Evolutionary conservation across 2,113 vertebrate genomes (phyloP).

Genomic region (Aptenodytes forsteri): DNA sequence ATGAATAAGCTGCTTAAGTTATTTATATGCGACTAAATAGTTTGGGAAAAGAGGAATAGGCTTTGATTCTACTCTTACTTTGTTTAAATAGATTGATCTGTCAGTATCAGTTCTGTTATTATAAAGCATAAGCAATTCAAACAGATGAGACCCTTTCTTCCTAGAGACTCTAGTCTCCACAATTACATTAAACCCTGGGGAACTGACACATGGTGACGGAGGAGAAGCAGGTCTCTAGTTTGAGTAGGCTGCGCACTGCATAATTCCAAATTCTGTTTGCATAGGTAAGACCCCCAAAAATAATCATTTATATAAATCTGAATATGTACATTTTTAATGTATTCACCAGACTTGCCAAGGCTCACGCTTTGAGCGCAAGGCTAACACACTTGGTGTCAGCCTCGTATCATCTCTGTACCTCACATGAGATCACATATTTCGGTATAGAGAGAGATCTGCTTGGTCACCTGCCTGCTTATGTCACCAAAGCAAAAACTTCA

Average conservation of each 20-base stretch:
- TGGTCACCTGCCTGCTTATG: slow-evolving; percentile 3
- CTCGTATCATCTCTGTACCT: neutral
- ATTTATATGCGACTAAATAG: slow-evolving; percentile 1
- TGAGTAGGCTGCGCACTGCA: neutral
- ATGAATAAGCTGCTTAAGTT: neutral
- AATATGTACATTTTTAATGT: neutral
- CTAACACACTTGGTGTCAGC: neutral
- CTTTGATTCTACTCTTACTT: neutral
- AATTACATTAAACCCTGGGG: neutral
- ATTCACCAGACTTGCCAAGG: neutral
- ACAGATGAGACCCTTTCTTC: neutral
- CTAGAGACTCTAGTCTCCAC: neutral
- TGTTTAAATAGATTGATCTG: neutral
- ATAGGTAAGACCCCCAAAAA: neutral
- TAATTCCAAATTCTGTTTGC: neutral
- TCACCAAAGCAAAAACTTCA: neutral
- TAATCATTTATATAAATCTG: neutral
- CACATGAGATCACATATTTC: neutral
- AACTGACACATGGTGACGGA: neutral
- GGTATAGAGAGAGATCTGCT: neutral
- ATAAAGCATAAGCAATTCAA: neutral
- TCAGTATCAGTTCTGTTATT: neutral
- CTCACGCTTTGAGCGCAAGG: accelerated
- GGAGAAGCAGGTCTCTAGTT: neutral
- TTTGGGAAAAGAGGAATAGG: neutral